Base-by-base conservation (phyloP, 2,113 vertebrate species). In the Procavia capensis region DNA sequence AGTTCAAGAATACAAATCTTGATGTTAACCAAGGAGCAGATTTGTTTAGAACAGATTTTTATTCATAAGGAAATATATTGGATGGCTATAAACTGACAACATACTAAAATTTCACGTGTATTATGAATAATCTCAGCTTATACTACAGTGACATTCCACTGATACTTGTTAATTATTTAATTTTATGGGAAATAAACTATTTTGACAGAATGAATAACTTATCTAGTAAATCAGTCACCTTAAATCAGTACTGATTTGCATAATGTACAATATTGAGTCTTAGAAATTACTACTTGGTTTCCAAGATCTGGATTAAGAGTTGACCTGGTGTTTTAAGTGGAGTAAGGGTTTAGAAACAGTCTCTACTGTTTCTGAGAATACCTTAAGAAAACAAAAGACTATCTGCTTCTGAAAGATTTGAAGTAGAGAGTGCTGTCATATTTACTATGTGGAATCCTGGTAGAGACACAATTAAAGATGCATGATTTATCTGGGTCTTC, bases 31-130 rank as follows among this genome's bases (percentile, higher is more conserved):
- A 88, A 96, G 83, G n/a, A 94, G 87, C 79, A 83, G 78, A 86
- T 41, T 92, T 96, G 34, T 64, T 70, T 97, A 86, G 92, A 91
- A 82, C 34, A 70, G 25, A 16, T 86, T 92, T 95, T 88, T 94
- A 47, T 6, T 74, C 88, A 78, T 79, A 41, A 47, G 74, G 88
- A 57, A 93, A 31, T 78, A 4, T 85, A 81, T 70, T 84, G 86
- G 63, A 17, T 92, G 90, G 80, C 50, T 95, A 9, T 90, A 66
- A 74, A 3, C 24, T 75, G n/a, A 7, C 66, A 79, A 45, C n/a
- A 84, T 20, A 63, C 10, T 92, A 54, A 80, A 79, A 45, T 87
- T 92, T 91, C 70, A 8, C 57, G 2, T 50, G 20, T 25, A 27
- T 85, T 81, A 11, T 45, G 80, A 64, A 78, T 90, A 68, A 64